phyloP scores from a whole-genome alignment of 1,140 invertebrate genomes.

The Bombus consobrinus region DNA sequence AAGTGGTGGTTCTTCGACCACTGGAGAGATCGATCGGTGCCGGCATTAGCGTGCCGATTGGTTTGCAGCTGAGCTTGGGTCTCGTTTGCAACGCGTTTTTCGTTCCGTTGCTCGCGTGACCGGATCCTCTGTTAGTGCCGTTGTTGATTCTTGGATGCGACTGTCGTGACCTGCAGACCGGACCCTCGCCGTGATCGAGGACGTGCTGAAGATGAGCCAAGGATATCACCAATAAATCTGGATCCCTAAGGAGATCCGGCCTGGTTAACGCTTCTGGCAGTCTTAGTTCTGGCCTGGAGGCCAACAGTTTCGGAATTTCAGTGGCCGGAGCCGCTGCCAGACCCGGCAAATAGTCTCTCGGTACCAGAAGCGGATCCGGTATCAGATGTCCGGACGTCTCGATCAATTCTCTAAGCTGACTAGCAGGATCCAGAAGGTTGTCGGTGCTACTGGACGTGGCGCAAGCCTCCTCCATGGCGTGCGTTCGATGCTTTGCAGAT shows the following conservation, averaged over 20 bases:
- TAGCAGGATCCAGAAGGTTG: conserved; percentile 84
- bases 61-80: conserved; percentile 78
- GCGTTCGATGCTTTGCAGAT: not conserved
- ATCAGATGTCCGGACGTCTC: conserved; percentile 87
- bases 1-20: conserved; percentile 74
- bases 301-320: conserved; percentile 89
- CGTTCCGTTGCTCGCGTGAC: conserved; percentile 39
- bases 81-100: conserved; percentile 62
- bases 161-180: conserved; percentile 60
- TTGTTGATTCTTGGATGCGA: conserved; percentile 70
- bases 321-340: conserved; percentile 88
- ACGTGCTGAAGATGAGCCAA: conserved; percentile 90
- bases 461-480: conserved; percentile 24
- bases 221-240: conserved; percentile 90
- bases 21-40: conserved; percentile 77
- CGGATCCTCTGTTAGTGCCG: conserved; percentile 51
- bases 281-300: conserved; percentile 87
- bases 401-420: conserved; percentile 89
- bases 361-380: conserved; percentile 91
- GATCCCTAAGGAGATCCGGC: conserved; percentile 88
- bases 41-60: conserved; percentile 80
- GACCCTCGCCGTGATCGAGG: conserved; percentile 80
- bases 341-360: conserved; percentile 87
- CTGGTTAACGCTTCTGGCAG: conserved; percentile 88
- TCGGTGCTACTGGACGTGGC: conserved; percentile 62